These are phyloP conservation scores for Alviniconcha strummeri DNA, from an alignment of 2,888 invertebrate species.

Conservation along the genomic window DNA sequence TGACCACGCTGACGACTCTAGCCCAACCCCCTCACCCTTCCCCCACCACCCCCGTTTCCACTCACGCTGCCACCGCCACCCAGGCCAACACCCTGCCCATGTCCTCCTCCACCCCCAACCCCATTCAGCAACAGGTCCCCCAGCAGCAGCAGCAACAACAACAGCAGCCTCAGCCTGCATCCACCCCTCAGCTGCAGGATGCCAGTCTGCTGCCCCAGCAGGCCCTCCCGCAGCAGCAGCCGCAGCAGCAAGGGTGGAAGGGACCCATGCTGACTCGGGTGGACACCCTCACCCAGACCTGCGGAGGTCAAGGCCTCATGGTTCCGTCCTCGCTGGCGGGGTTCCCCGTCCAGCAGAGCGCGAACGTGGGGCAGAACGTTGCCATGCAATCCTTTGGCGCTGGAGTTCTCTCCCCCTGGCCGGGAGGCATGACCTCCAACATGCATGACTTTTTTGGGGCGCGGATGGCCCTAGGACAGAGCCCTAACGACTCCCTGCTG, in stretches of 20 bases:
- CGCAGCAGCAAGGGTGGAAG: constrained; percentile 5
- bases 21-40: constrained; percentile 13
- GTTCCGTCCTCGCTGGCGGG: constrained; percentile 24
- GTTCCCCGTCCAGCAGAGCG: constrained; percentile 34
- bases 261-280: constrained; percentile 26
- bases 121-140: not conserved
- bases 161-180: constrained; percentile 10
- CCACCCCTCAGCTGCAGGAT: constrained; percentile 30
- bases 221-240: constrained; percentile 15
- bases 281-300: constrained; percentile 31
- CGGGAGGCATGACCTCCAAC: constrained; percentile 20
- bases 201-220: constrained; percentile 25
- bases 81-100: constrained; percentile 14
- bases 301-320: constrained; percentile 32
- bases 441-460: constrained; percentile 37
- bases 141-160: constrained; percentile 18
- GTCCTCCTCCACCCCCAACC: not conserved
- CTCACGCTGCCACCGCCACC: not conserved
- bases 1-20: constrained; percentile 6
- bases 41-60: constrained; percentile 20
- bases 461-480: constrained; percentile 30
- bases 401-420: constrained; percentile 39
- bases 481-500: constrained; percentile 37
- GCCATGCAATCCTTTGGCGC: constrained; percentile 31
- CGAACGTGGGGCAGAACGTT: constrained; percentile 21